Conservation (phyloP, 2,113 vertebrate species). For the Varanus komodoensis region DNA sequence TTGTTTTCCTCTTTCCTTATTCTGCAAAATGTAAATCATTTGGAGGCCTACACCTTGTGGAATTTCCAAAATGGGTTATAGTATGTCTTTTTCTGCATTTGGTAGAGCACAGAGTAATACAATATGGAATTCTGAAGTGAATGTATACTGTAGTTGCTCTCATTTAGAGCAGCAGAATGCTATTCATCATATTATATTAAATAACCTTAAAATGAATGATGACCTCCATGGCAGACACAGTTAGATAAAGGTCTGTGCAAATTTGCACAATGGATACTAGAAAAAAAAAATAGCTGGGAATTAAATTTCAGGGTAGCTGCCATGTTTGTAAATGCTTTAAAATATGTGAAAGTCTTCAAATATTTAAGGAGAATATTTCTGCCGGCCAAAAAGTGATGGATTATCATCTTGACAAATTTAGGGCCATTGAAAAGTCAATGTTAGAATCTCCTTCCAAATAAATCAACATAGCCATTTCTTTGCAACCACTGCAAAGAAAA, state of each 20-base stretch:
- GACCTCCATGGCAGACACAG: not conserved
- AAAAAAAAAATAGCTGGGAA: not conserved
- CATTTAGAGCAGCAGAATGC: not conserved
- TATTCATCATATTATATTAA: constrained; percentile 15
- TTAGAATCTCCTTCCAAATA: not conserved
- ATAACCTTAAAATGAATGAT: not conserved
- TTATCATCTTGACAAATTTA: not conserved
- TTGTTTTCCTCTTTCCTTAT: constrained; percentile 60
- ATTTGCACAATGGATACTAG: not conserved
- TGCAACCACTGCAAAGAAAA: too few relatives aligned
- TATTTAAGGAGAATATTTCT: not conserved
- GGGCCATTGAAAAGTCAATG: not conserved
- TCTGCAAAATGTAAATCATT: constrained; percentile 70
- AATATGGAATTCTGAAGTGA: constrained; percentile 27
- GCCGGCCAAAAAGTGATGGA: not conserved
- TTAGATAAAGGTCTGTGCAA: constrained; percentile 43
- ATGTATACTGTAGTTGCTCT: not conserved
- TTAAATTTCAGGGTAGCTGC: not conserved
- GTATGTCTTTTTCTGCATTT: constrained; percentile 37
- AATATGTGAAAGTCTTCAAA: not conserved
- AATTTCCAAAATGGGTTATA: constrained; percentile 63
- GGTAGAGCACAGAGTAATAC: constrained; percentile 50
- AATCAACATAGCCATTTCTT: not conserved
- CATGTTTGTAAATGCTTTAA: not conserved
- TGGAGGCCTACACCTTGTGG: constrained; percentile 46